Percentiles rank a stretch among this genome's conserved stretches.
phyloP scores from a whole-genome alignment of 64 coral and sea anemone genomes.

The Orbicella faveolata region DNA sequence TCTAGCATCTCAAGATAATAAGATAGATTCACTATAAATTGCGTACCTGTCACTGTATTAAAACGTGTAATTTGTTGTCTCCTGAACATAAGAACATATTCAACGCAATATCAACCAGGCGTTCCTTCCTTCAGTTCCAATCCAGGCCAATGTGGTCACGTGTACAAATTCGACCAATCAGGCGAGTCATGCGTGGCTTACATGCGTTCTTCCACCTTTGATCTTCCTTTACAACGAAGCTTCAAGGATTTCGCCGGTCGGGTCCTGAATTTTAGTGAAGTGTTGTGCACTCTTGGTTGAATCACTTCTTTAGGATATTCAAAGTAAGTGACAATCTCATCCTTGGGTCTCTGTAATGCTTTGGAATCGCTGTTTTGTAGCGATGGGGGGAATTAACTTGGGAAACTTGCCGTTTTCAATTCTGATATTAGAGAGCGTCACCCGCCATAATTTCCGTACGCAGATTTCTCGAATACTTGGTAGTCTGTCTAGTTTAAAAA shows the following conservation, averaged over 20 bases:
- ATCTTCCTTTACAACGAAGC: slow-evolving; percentile 10
- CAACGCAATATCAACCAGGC: slow-evolving; percentile 8
- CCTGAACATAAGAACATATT: too few relatives aligned
- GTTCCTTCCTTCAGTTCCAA: not conserved
- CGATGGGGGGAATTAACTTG: not conserved
- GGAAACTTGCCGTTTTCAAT: not conserved
- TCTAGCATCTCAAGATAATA: not conserved
- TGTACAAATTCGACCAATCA: slow-evolving; percentile 17
- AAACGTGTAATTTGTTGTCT: not conserved
- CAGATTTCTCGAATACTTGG: not conserved
- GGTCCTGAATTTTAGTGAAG: not conserved
- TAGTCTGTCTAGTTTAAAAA: not conserved
- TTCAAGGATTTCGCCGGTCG: slow-evolving; percentile 27
- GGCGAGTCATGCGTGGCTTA: slow-evolving; percentile 15
- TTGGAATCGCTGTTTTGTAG: not conserved
- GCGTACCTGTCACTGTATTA: not conserved
- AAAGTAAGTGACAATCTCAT: slow-evolving; percentile 22
- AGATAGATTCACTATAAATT: not conserved
- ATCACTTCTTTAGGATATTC: not conserved
- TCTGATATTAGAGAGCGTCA: slow-evolving; percentile 31
- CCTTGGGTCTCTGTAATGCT: not conserved
- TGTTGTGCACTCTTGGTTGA: slow-evolving; percentile 1
- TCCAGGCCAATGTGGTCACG: not conserved
- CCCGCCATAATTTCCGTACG: not conserved
- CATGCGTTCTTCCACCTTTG: slow-evolving; percentile 27